These are phyloP conservation scores for Temnothorax curvispinosus DNA, from an alignment of 1,140 invertebrate genomes.

Conservation along the genomic window DNA sequence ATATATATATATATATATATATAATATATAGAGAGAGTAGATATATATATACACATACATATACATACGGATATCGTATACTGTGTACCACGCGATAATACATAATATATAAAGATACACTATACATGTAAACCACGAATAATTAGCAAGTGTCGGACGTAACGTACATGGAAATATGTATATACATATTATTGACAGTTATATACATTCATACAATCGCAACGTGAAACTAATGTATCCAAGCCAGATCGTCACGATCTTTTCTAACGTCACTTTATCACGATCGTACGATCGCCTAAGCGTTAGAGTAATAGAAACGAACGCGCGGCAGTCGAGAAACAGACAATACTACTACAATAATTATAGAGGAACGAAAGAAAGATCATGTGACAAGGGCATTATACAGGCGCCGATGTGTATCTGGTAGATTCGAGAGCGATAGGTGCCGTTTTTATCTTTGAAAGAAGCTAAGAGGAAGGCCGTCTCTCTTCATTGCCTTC, in stretches of 20 bases:
- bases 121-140: conserved; percentile 34
- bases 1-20: conserved; percentile 42
- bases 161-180: neutral
- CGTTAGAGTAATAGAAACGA: conserved; percentile 9
- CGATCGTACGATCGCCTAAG: conserved; percentile 45
- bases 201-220: conserved; percentile 49
- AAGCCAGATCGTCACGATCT: conserved; percentile 10
- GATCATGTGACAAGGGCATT: conserved; percentile 64
- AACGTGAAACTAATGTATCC: conserved; percentile 30
- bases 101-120: conserved; percentile 54
- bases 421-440: conserved; percentile 64
- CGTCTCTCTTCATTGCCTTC: neutral
- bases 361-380: conserved; percentile 12
- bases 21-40: conserved; percentile 43
- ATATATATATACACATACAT: conserved; percentile 25
- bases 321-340: conserved; percentile 52
- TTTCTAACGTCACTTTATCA: conserved; percentile 49
- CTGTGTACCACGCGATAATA: conserved; percentile 39
- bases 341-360: conserved; percentile 71
- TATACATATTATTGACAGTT: conserved; percentile 27
- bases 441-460: conserved; percentile 39
- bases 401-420: conserved; percentile 62
- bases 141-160: conserved; percentile 32
- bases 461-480: neutral
- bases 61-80: conserved; percentile 61